phyloP scores from a whole-genome alignment of 2,113 vertebrate genomes.

The Oxyura jamaicensis region DNA sequence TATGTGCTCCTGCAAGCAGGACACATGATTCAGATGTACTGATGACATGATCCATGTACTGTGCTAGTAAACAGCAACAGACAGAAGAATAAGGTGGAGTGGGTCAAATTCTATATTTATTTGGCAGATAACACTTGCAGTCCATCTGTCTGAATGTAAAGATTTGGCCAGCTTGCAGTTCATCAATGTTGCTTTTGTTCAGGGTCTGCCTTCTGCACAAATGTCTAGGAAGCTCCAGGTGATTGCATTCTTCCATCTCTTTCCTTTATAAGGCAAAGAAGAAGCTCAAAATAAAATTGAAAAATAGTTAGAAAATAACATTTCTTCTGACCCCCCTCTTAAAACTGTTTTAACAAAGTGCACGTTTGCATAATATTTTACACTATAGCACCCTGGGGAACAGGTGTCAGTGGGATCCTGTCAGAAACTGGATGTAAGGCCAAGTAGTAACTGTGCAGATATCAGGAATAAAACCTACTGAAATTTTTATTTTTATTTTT shows the following conservation, averaged over 20 bases:
- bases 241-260: neutral
- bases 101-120: neutral
- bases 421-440: neutral
- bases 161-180: neutral
- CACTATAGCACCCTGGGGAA: neutral
- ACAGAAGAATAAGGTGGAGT: neutral
- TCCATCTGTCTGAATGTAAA: neutral
- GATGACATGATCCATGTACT: neutral
- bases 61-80: neutral
- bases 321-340: neutral
- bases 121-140: neutral
- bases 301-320: neutral
- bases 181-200: neutral
- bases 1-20: neutral
- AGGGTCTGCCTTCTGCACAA: neutral
- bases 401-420: fast-evolving
- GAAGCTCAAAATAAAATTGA: neutral
- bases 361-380: neutral
- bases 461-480: neutral
- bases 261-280: neutral
- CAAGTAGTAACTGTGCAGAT: neutral
- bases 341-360: fast-evolving
- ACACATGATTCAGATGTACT: neutral
- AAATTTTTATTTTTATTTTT: neutral
- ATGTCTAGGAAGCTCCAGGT: neutral